A percentile compares a stretch with the other conserved stretches of the same genome.
Conservation (phyloP, 64 coral and sea anemone species). For the Acropora yongei region DNA sequence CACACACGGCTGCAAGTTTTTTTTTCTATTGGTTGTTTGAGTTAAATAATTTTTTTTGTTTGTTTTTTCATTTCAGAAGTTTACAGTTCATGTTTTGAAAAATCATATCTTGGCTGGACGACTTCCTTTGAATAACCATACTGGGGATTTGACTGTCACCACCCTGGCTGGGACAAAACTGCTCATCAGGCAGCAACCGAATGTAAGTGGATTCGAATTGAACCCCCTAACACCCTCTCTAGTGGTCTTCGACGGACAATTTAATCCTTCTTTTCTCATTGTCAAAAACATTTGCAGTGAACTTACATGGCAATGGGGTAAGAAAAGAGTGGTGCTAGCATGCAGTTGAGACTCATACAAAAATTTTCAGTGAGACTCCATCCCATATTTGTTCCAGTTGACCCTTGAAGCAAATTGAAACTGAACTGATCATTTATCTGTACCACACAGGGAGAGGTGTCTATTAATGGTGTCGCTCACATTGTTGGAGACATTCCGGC, state of each 20-base stretch:
- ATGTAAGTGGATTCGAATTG: slow-evolving; percentile 43
- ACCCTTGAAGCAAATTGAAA: no score
- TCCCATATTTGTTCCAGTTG: no score
- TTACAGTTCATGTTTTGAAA: slow-evolving; percentile 45
- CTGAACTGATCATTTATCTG: neutral
- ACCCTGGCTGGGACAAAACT: slow-evolving; percentile 67
- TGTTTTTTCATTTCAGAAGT: slow-evolving; percentile 26
- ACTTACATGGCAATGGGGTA: no score
- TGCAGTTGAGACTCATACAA: no score
- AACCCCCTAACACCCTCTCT: neutral
- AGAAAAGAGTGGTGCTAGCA: no score
- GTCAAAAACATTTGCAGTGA: no score
- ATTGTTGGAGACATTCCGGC: slow-evolving; percentile 62
- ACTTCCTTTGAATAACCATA: slow-evolving; percentile 38
- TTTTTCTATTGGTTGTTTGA: neutral
- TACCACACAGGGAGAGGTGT: slow-evolving; percentile 48
- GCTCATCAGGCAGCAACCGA: slow-evolving; percentile 61
- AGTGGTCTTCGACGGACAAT: no score
- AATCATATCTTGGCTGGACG: slow-evolving; percentile 64
- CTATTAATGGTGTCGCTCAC: slow-evolving; percentile 78
- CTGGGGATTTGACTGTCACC: slow-evolving; percentile 28
- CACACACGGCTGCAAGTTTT: no score
- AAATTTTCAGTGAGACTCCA: no score
- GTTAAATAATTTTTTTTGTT: neutral
- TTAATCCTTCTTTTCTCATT: no score